Percentiles rank a stretch among this genome's conserved stretches.
phyloP scores from a whole-genome alignment of 2,113 vertebrate species.

The Sapajus apella region DNA sequence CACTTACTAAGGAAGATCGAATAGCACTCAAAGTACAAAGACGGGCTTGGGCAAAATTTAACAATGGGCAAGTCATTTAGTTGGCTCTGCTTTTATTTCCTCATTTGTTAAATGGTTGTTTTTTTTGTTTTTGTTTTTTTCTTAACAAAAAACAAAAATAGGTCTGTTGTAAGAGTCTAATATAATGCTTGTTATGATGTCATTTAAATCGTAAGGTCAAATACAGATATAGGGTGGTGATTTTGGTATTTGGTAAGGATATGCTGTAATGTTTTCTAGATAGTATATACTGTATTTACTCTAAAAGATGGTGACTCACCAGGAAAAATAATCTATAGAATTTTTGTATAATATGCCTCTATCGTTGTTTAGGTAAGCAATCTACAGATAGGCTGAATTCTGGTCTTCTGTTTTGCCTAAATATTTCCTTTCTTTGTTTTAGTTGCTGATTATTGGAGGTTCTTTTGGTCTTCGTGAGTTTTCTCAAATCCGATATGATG shows the following conservation, averaged over 20 bases:
- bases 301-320: background rate
- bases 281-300: background rate
- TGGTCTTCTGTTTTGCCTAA: background rate
- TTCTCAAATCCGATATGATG: constrained; percentile 95
- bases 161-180: background rate
- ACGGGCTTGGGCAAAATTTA: background rate
- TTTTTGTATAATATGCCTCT: constrained; percentile 1
- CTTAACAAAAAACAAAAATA: background rate
- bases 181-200: background rate
- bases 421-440: constrained; percentile 70
- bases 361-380: constrained; percentile 36
- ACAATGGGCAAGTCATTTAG: background rate
- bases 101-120: background rate
- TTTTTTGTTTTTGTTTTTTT: background rate
- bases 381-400: constrained; percentile 31
- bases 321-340: background rate
- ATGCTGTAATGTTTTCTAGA: background rate
- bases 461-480: constrained; percentile 97
- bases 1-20: background rate
- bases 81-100: background rate
- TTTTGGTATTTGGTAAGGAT: constrained; percentile 30
- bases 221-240: background rate
- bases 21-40: background rate
- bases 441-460: constrained; percentile 94
- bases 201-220: background rate